Base-by-base conservation (phyloP, 92 coral and sea anemone genomes). In the Nematostella vectensis region DNA sequence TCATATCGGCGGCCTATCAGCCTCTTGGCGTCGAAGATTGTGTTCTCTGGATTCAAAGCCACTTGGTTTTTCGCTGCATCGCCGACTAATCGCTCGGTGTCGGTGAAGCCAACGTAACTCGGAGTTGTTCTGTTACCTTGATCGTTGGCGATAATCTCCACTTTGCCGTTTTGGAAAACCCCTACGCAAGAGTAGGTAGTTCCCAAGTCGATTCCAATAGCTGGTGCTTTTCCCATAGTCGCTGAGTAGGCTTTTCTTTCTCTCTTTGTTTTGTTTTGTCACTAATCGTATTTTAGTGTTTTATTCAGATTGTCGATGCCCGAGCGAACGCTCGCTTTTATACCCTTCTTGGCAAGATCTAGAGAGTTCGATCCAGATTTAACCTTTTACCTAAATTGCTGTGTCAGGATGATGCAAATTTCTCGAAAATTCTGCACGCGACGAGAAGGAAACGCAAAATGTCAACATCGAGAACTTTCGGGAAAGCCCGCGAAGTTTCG, bases 181-280 rank as follows among this genome's bases (percentile, higher is more conserved):
- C 97, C 97, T 42, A 89, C 97, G 67, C 97, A 89, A 13, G 97
- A 89, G 56, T 89, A 89, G 1, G 97, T 89, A 6, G 97, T 89
- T 12, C 97, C 97, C 47, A 89, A 88, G 61, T 89, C 97, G 67
- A 89, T 89, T 69, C 96, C 96, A 64, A 89, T 60, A 29, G 94
- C 96, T 63, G 78, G 78, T 26, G 71, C 65, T 39, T 71, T 78
- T 28, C 80, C 24, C 93, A 83, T 83, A 33, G 72, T 62, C 48
- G 6, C 40, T 33, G 8, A 6, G 6, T 6, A 33, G 40, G 40
- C 40, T 33, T 33, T 33, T 6, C 40, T 33, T 6, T 33, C 6
- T 33, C 40, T 33, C 15, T 6, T 33, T 6, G 6, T 33, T 33
- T 15, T 33, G 40, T 15, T 33, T 33, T 33, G 8, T 33, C 40